Evolutionary conservation across 1,140 invertebrate species (phyloP), one percentile per base, ranked within the genome.

Genomic region (Drosophila rhopaloa): DNA sequence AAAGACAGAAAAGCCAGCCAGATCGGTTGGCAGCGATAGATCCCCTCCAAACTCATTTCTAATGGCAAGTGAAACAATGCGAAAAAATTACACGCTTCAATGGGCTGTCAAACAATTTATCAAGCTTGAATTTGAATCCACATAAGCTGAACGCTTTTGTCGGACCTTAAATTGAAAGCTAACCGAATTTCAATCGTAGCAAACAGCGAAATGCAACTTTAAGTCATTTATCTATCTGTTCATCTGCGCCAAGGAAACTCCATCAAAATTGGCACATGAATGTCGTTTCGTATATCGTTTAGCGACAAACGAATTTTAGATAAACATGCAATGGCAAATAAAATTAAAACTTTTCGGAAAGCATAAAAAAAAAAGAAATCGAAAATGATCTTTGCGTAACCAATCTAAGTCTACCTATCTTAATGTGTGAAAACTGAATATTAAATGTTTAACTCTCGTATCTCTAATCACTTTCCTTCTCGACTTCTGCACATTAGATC

Each of bases 1-100:
- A 65, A 37, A 65, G 60, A 65, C 37, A 35, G 46, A 43, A 63
- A 41, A 32, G 24, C 59, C 60, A 16, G 50, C 27, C 19, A 81
- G 82, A 86, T 86, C 79, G 75, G 70, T 41, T 65, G 44, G 27
- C 44, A 43, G 38, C 38, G 61, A 66, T 68, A 68, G 60, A 68
- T 68, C 46, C 57, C 37, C 29, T 14, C n/a, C 68, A 47, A 73
- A 62, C 50, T 53, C 68, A 74, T 53, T 73, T 61, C 67, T 53
- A 73, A 73, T 73, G 70, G 70, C 70, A 73, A 73, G 70, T 73
- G 70, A 73, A 73, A 73, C 70, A 73, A 73, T 73, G 67, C 67
- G 61, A 73, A 73, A 72, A 73, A 73, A 53, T 60, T 73, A 73
- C 40, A 73, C 70, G 70, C 70, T 60, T 73, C 70, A 73, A 54